Evolutionary conservation across 2,797 vertebrate species (phyloP).

Genomic region (Danio choprae): DNA sequence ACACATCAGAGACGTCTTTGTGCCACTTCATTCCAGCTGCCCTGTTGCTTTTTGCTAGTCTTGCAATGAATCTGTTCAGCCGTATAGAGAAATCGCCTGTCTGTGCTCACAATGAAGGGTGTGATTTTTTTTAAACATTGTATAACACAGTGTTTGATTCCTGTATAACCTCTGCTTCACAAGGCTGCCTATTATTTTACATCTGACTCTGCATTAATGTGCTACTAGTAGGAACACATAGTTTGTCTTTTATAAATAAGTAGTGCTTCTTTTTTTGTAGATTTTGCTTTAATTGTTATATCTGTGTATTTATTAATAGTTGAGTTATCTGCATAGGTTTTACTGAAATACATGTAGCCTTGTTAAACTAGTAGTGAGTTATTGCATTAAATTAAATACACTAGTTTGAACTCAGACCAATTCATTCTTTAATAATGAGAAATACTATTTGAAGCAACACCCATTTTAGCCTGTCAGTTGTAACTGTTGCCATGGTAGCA

Average conservation of each 20-base stretch:
- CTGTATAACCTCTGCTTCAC: background rate
- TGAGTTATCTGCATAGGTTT: background rate
- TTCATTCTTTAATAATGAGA: background rate
- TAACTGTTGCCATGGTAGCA: background rate
- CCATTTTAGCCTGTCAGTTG: background rate
- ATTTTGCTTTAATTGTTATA: background rate
- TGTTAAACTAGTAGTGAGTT: background rate
- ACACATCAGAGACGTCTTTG: constrained; percentile 1
- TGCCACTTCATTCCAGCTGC: background rate
- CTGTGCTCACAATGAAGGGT: background rate
- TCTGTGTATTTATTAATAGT: background rate
- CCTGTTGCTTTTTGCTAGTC: constrained; percentile 15
- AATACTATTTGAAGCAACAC: background rate
- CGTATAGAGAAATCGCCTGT: background rate
- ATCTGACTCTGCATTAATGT: background rate
- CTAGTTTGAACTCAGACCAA: background rate
- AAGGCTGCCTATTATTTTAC: background rate
- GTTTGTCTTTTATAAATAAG: background rate
- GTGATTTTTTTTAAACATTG: background rate
- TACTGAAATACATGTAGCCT: background rate
- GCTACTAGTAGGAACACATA: background rate
- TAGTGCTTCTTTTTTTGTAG: background rate
- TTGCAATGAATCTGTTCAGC: constrained; percentile 13
- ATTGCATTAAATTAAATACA: background rate
- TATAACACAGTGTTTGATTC: background rate